A percentile compares a stretch with the other conserved stretches of the same genome.
phyloP scores from a whole-genome alignment of 2,888 invertebrate species.

The Oscheius sp. region DNA sequence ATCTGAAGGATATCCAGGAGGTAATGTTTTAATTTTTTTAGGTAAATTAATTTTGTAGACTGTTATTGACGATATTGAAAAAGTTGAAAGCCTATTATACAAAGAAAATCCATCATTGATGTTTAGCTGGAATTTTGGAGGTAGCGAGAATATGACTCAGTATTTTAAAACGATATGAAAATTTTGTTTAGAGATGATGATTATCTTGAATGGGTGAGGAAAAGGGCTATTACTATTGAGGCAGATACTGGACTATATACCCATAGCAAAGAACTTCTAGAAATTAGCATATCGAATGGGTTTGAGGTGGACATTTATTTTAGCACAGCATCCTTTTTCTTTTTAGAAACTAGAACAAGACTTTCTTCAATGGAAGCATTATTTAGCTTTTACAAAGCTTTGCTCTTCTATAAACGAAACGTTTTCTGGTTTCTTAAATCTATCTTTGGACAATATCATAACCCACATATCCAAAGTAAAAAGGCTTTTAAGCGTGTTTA shows the following conservation, averaged over 20 bases:
- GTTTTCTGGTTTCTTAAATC: conserved; percentile 5
- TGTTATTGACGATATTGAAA: not conserved
- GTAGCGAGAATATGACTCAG: not conserved
- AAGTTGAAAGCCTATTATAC: not conserved
- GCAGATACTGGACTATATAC: conserved; percentile 47
- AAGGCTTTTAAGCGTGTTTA: not conserved
- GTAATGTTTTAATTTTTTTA: not conserved
- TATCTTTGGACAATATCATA: conserved; percentile 2
- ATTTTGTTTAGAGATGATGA: conserved; percentile 20
- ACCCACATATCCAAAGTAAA: not conserved
- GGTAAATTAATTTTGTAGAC: not conserved
- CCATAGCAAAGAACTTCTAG: conserved; percentile 40
- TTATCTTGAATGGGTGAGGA: conserved; percentile 39
- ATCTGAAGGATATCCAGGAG: not conserved
- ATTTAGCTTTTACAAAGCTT: conserved; percentile 33
- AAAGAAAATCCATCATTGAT: conserved; percentile 13
- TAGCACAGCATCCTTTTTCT: not conserved
- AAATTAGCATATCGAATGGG: conserved; percentile 39
- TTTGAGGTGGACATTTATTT: conserved; percentile 18
- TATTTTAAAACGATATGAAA: no score
- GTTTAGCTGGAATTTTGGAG: not conserved
- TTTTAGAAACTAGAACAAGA: conserved; percentile 39
- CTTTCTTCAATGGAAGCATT: conserved; percentile 39
- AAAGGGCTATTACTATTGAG: conserved; percentile 41
- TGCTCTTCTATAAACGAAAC: conserved; percentile 41